Evolutionary conservation across 2,888 invertebrate genomes (phyloP).

Genomic region (Diaprepes abbreviatus): DNA sequence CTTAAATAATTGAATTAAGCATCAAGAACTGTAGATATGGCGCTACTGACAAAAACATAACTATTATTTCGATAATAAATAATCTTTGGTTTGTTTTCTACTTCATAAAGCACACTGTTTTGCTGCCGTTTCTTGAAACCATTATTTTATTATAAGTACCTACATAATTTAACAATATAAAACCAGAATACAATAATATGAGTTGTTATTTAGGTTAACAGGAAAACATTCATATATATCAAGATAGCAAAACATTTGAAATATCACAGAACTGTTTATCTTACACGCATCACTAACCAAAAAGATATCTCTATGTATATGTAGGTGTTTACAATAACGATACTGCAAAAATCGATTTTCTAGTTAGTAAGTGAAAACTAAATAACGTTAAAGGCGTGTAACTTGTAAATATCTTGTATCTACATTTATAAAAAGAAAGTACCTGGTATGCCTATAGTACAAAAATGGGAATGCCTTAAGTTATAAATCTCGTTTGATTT

Average conservation of each 20-base stretch:
- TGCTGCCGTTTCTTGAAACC: no score
- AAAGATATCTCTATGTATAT: not conserved
- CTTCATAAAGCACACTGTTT: no score
- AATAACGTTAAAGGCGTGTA: conserved; percentile 9
- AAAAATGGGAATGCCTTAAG: conserved; percentile 36
- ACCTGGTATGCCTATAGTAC: not conserved
- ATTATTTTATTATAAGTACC: no score
- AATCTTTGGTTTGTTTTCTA: no score
- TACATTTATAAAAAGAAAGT: conserved; percentile 26
- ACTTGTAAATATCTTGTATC: not conserved
- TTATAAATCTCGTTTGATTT: conserved; percentile 23
- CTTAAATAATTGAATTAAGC: no score
- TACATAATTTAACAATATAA: not conserved
- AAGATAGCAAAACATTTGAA: not conserved
- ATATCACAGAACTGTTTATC: not conserved
- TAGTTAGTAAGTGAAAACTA: conserved; percentile 5
- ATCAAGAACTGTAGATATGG: no score
- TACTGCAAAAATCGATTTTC: conserved; percentile 2
- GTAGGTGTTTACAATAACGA: not conserved
- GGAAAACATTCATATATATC: conserved; percentile 2
- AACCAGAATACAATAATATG: not conserved
- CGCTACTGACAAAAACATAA: no score
- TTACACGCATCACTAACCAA: conserved; percentile 10
- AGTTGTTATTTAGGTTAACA: conserved; percentile 5
- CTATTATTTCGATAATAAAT: no score